Percentiles rank a stretch among this genome's conserved stretches.
These are phyloP conservation scores for Ormyrus pomaceus DNA, from an alignment of 2,888 invertebrate species.

Conservation along the genomic window DNA sequence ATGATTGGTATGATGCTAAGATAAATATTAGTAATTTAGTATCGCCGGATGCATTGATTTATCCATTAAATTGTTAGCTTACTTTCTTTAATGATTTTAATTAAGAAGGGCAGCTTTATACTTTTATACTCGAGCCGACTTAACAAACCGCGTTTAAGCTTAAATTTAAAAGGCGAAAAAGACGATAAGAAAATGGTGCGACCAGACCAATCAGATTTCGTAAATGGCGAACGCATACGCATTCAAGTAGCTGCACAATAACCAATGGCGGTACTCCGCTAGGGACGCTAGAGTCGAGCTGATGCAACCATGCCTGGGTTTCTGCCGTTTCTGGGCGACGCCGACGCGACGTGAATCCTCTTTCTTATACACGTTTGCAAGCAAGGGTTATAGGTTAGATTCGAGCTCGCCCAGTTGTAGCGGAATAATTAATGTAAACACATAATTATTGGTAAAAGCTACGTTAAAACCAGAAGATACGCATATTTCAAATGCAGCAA, in stretches of 20 bases:
- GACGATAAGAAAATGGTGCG: too few relatives aligned
- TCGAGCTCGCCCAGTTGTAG: background rate
- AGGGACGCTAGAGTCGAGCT: background rate
- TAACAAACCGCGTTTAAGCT: too few relatives aligned
- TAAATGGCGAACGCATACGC: background rate
- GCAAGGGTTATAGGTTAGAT: background rate
- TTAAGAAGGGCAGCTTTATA: too few relatives aligned
- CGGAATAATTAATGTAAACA: background rate
- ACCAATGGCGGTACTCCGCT: background rate
- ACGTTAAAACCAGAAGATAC: background rate
- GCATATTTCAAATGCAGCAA: constrained; percentile 25
- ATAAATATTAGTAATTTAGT: too few relatives aligned
- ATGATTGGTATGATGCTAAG: too few relatives aligned
- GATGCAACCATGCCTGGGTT: background rate
- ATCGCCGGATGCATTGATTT: too few relatives aligned
- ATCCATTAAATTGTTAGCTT: too few relatives aligned
- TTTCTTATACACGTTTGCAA: constrained; percentile 29
- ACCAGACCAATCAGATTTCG: background rate
- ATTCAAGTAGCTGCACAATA: background rate
- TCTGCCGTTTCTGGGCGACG: background rate
- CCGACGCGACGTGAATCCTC: background rate
- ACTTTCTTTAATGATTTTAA: too few relatives aligned
- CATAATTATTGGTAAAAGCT: background rate
- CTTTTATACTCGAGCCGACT: too few relatives aligned
- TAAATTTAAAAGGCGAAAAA: too few relatives aligned